Evolutionary conservation across 2,113 vertebrate species (phyloP), one percentile per base, ranked within the genome.

Genomic region (Chelonoidis abingdonii): DNA sequence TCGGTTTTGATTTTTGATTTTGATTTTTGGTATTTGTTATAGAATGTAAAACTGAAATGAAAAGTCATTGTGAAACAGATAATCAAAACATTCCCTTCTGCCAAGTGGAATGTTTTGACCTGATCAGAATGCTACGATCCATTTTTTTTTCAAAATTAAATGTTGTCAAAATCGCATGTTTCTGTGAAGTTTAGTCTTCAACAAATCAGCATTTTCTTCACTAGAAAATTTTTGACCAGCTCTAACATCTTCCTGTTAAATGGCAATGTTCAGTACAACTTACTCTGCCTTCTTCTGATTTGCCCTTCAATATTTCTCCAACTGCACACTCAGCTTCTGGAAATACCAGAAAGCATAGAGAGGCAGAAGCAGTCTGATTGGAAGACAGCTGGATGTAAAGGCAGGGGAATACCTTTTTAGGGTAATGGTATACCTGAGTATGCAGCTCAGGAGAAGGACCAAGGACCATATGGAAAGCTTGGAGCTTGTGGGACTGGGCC

Each of bases 291-390:
- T 78, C 13, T 91, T 47, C 13, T 79, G 13, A 6, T 85, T 87
- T 92, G 47, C 3, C 27, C 79, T 94, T 82, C 44, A 52, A 75
- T 35, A 41, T 14, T 94, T 72, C 29, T 91, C 87, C 47, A 54
- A 24, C 7, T 79, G 5, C 21, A 75, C 10, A 87, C 2, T 41
- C 31, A 65, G 69, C 49, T 29, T 84, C 25, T 62, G 49, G 8
- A 80, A 14, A 27, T 72, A 44, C 44, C 82, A 79, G 65, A 13
- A 87, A 85, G 21, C 14, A 52, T 3, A 62, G 69, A 89, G 87
- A 87, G 2, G 17, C 84, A 52, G 5, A 29, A 53, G 57, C 0
- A 75, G 72, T 54, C 79, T 80, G 8, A 54, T 35, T 84, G 56
- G 79, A 88, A 93, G 84, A 62, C 25, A 89, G 54, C 53, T 29